A percentile compares a stretch with the other conserved stretches of the same genome.
phyloP scores from a whole-genome alignment of 2,888 invertebrate species.

The Zygothrica quintamaculata region DNA sequence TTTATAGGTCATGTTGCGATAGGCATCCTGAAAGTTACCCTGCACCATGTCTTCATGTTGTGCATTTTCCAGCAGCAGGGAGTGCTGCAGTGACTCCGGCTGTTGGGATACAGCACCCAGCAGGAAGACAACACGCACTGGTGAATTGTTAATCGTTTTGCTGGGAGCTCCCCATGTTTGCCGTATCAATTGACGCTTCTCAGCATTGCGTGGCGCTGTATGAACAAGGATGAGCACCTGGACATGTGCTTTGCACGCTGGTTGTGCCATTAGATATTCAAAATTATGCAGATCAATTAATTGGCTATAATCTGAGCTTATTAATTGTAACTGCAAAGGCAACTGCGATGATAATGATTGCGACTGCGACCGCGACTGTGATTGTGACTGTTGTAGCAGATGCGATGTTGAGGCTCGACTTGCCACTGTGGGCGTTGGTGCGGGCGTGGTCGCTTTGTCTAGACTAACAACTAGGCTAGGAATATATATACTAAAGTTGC shows the following conservation, averaged over 20 bases:
- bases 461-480: slow-evolving; percentile 59
- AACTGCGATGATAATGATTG: not conserved
- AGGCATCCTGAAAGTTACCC: slow-evolving; percentile 91
- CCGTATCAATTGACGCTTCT: slow-evolving; percentile 88
- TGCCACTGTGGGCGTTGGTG: slow-evolving; percentile 33
- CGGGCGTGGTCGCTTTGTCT: slow-evolving; percentile 43
- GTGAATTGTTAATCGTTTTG: slow-evolving; percentile 82
- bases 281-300: slow-evolving; percentile 88
- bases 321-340: not conserved
- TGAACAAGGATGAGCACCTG: slow-evolving; percentile 88
- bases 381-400: not conserved
- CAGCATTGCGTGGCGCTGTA: slow-evolving; percentile 88
- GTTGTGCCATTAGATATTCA: slow-evolving; percentile 87
- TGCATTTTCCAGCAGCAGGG: slow-evolving; percentile 86
- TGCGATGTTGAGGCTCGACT: slow-evolving; percentile 3
- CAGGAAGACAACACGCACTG: slow-evolving; percentile 88
- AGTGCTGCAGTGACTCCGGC: slow-evolving; percentile 80
- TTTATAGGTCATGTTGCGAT: slow-evolving; percentile 93
- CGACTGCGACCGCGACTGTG: not conserved
- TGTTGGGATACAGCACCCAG: slow-evolving; percentile 86
- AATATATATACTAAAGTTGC: slow-evolving; percentile 50
- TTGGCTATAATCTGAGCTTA: slow-evolving; percentile 53
- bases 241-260: slow-evolving; percentile 86
- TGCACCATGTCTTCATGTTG: slow-evolving; percentile 89
- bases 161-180: slow-evolving; percentile 90